Base-by-base conservation (phyloP, 2,888 invertebrate species). In the Lissonota sp. region DNA sequence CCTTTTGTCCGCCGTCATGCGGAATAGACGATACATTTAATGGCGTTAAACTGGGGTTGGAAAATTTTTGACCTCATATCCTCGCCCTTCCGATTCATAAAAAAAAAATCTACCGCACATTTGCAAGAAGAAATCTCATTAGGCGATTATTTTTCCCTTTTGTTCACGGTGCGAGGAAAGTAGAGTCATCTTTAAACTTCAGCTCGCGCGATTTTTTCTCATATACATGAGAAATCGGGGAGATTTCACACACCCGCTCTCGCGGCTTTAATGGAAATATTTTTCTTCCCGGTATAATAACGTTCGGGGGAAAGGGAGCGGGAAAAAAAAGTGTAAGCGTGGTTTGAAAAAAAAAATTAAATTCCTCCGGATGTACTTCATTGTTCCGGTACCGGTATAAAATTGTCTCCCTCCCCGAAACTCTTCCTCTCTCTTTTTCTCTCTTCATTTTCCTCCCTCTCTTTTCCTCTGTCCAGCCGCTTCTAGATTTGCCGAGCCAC, bases 1-100 rank as follows among this genome's bases (percentile, higher is more conserved):
- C 84, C 86, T 85, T 26, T 26, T 85, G 87, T 86, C 84, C 84
- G 80, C 84, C 88, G 88, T 88, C 87, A 86, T 85, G 67, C 55
- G 51, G n/a, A 58, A 14, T n/a, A 51, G 42, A 51, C 40, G 6
- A 40, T 51, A 42, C 49, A 1, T 66, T 55, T 60, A 40, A 60
- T 37, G 66, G 51, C 57, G 70, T 69, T 26, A 37, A 63, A 57
- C 63, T 51, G n/a, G 55, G 4, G 49, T 39, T 37, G 42, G 26
- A 74, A 74, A 79, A 73, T 67, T 69, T 26, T 42, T n/a, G 46
- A 64, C 55, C 12, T n/a, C 46, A 26, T 49, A 72, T 69, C 39
- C 37, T 49, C 49, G 26, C 12, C 5, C 12, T 49, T 46, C 4
- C n/a, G 44, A 12, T 46, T 12, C 7, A 57, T 53, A 44, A 49